Conservation (phyloP, 2,888 invertebrate genomes). For the Phyllotreta cruciferae region DNA sequence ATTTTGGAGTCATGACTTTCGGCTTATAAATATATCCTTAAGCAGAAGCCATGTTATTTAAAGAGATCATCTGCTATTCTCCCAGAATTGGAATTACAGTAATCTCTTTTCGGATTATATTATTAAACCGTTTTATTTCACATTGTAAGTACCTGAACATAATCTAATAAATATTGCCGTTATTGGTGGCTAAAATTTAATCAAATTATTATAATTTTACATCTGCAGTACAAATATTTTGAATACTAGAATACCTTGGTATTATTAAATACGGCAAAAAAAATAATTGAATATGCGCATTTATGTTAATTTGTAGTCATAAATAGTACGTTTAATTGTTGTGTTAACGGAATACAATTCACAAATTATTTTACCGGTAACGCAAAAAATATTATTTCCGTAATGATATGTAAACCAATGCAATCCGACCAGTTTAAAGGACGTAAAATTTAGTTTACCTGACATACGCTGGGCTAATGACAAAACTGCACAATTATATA, state of each 20-base stretch:
- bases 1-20: neutral
- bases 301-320: too few relatives aligned
- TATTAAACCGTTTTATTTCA: neutral
- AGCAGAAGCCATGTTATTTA: constrained; percentile 9
- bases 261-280: too few relatives aligned
- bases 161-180: too few relatives aligned
- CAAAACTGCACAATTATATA: constrained; percentile 1
- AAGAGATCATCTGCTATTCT: constrained; percentile 6
- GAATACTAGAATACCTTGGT: too few relatives aligned
- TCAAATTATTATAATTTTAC: too few relatives aligned
- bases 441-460: constrained; percentile 3
- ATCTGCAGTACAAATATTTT: too few relatives aligned
- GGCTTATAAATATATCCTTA: constrained; percentile 1
- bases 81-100: constrained; percentile 9
- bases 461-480: constrained; percentile 7
- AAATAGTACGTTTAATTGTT: too few relatives aligned
- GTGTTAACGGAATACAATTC: too few relatives aligned
- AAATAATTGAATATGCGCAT: too few relatives aligned
- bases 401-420: constrained; percentile 11
- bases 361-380: too few relatives aligned
- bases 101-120: constrained; percentile 7
- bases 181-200: too few relatives aligned
- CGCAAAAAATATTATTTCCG: neutral
- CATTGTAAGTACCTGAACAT: neutral
- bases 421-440: constrained; percentile 9